phyloP scores from a whole-genome alignment of 2,888 invertebrate species.

The Himalopsyche japonica region DNA sequence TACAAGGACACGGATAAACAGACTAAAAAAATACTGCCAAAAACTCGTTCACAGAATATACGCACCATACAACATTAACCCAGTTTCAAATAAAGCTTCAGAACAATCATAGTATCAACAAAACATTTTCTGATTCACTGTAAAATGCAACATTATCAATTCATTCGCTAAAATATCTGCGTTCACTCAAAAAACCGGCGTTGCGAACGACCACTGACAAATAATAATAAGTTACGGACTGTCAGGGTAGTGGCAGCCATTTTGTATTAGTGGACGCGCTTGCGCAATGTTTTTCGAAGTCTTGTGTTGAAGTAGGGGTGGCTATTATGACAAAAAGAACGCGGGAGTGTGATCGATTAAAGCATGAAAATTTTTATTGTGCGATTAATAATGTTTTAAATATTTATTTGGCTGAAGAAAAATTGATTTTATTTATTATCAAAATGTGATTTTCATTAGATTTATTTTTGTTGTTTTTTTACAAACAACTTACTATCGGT shows the following conservation, averaged over 20 bases:
- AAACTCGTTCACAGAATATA: neutral
- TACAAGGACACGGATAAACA: neutral
- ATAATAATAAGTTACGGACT: neutral
- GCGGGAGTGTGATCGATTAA: neutral
- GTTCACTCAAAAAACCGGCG: neutral
- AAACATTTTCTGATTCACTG: neutral
- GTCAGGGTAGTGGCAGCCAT: neutral
- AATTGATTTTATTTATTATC: no score
- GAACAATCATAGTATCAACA: neutral
- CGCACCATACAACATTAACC: neutral
- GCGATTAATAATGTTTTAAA: neutral
- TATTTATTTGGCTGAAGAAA: neutral
- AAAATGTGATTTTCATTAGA: no score
- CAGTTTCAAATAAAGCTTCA: neutral
- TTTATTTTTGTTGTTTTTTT: no score
- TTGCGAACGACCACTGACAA: neutral
- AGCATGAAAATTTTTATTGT: neutral
- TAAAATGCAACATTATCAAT: neutral
- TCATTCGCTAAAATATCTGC: neutral
- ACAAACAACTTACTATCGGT: no score
- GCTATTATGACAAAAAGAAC: neutral
- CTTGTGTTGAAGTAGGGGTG: neutral
- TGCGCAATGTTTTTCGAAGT: neutral
- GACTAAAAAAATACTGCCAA: neutral
- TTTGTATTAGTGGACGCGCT: neutral